Conservation (phyloP, 53 echinoderm and acorn worm genomes). For the Hippasteria phrygiana region DNA sequence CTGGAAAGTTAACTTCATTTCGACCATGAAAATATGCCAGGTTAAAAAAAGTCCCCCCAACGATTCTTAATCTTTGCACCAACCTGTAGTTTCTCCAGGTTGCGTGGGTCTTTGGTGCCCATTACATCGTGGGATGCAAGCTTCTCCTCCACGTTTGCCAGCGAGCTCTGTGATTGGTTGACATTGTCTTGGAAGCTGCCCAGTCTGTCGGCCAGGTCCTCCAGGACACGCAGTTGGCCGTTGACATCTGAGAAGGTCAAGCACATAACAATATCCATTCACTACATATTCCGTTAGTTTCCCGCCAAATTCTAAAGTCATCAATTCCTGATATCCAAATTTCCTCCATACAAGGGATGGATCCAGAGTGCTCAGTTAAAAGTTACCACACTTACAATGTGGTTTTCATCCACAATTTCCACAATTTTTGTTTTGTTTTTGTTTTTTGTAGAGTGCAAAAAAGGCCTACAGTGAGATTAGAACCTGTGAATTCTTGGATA, state of each 20-base stretch:
- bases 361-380: no score
- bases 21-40: no score
- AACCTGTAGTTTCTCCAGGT: constrained; percentile 94
- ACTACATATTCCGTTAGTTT: background rate
- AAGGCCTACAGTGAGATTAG: no score
- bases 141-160: constrained; percentile 91
- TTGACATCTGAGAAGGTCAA: constrained; percentile 67
- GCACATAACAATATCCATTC: background rate
- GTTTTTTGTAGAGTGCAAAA: no score
- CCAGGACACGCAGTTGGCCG: constrained; percentile 71
- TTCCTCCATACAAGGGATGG: no score
- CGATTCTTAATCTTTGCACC: no score
- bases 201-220: constrained; percentile 80
- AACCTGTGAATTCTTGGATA: no score
- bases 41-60: no score
- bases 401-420: no score
- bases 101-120: constrained; percentile 81
- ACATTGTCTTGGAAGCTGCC: constrained; percentile 87
- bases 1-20: no score
- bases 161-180: constrained; percentile 85
- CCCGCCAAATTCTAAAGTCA: background rate
- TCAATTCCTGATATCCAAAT: background rate
- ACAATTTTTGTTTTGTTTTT: no score
- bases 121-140: constrained; percentile 87
- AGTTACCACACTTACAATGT: no score